These are phyloP conservation scores for Grapholita molesta DNA, from an alignment of 1,140 invertebrate genomes.

Conservation along the genomic window DNA sequence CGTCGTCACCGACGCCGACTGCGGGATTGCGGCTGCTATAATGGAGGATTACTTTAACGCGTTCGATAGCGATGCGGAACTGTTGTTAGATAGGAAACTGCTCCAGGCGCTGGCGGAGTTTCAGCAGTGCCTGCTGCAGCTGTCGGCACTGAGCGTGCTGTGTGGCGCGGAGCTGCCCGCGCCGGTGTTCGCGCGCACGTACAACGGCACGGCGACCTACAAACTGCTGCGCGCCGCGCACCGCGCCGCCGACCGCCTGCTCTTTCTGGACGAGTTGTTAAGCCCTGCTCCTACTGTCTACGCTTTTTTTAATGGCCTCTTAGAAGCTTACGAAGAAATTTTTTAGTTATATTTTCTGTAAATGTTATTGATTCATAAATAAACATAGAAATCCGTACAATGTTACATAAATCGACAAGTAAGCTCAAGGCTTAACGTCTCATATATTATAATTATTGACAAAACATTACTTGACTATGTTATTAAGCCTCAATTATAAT, in stretches of 20 bases:
- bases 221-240: not conserved
- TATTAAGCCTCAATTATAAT: no score
- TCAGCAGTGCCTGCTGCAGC: not conserved
- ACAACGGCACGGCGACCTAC: not conserved
- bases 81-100: not conserved
- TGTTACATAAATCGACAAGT: no score
- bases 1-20: not conserved
- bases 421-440: no score
- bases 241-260: not conserved
- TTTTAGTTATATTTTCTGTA: not conserved
- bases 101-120: not conserved
- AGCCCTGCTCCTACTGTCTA: not conserved
- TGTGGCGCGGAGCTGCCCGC: not conserved
- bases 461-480: no score
- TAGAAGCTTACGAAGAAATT: conserved; percentile 6
- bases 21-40: conserved; percentile 1
- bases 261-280: not conserved
- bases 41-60: not conserved
- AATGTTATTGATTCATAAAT: no score
- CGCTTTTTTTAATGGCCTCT: not conserved
- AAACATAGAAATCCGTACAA: no score
- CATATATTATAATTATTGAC: no score
- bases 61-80: not conserved
- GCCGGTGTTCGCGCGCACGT: not conserved
- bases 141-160: not conserved